Base-by-base conservation (phyloP, 2,113 vertebrate species). In the Paedocypris sp. region DNA sequence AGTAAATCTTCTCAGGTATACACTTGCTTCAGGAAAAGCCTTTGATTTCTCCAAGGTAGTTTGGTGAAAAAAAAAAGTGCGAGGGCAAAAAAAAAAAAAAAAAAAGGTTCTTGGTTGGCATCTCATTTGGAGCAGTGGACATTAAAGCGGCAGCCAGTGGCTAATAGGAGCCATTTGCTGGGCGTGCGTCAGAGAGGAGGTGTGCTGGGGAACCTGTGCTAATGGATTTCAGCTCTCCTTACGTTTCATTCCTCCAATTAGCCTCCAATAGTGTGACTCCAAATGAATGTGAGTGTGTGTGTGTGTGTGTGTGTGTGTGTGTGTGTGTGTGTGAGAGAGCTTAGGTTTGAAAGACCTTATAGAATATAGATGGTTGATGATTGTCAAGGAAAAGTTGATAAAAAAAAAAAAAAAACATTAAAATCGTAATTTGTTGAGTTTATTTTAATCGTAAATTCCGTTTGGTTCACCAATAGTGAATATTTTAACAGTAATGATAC, bases 141-240 rank as follows among this genome's bases (percentile, higher is more conserved):
- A 83, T 86, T 83, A 87, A 83, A 86, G 82, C 77, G 62, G 74
- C 72, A 82, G 79, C 75, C 74, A 77, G 73, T 69, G 72, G 73
- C 79, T 85, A 86, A 85, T 86, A 83, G 74, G 80, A 83, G 80
- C 81, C 81, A 83, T 80, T 78, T 82, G 71, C 76, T 66, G 54
- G 48, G 25, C 43, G 33, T 41, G 20, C 22, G 60, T 70, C 57
- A 56, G 57, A 70, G 67, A 73, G 68, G 73, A 80, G 78, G 78
- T 83, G 79, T 77, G 79, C 73, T 71, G 68, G 59, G 68, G 68
- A 72, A 45, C 64, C 69, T 70, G 65, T 60, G 50, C 81, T 85
- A 86, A 84, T 85, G 64, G 78, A 82, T 79, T 79, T 85, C 83
- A 83, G 81, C 79, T 83, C 77, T 69, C 29, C 69, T 79, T 70